Evolutionary conservation across 2,113 vertebrate genomes (phyloP), one percentile per base, ranked within the genome.

Genomic region (Vicugna pacos): DNA sequence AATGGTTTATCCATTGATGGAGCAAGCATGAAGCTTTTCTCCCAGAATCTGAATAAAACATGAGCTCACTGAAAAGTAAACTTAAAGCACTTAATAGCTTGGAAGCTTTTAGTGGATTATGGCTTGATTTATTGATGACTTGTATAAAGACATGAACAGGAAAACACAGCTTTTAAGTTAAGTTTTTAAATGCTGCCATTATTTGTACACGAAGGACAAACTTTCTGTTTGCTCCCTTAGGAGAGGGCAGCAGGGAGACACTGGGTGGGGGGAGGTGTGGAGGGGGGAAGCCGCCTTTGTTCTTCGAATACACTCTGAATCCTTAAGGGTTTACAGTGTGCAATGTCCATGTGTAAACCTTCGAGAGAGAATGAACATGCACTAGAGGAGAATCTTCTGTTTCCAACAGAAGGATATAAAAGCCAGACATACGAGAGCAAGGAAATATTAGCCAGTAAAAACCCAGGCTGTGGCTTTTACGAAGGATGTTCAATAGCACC

Each of bases 71-170:
- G 56, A 62, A 77, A 97, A 81, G n/a, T 84, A 88, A 92, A 67
- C 58, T 48, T 64, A 42, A 92, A 91, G 26, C 54, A 56, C 65
- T 94, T 93, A 72, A 50, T 70, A 79, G 30, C 83, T 73, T 80
- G 28, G 72, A 82, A 50, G n/a, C 42, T 97, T 92, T 72, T 93
- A 89, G 67, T 64, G 69, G n/a, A 77, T 89, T 89, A 70, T 67
- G 56, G 52, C 54, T 65, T 97, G 96, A 97, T 96, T 96, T 94
- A 91, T 94, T 84, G 88, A 64, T 88, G 50, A 89, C 6, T 10
- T 62, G 70, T 77, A 75, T 42, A 62, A 92, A 91, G 82, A 77
- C 48, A 20, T 82, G 46, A 96, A 85, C 0, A 85, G 50, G 38
- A 38, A 84, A 58, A 26, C 4, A 5, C 8, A 54, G 32, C 75